A percentile compares a stretch with the other conserved stretches of the same genome.
Conservation (phyloP, 92 coral and sea anemone species). For the Palythoa heliodiscus region DNA sequence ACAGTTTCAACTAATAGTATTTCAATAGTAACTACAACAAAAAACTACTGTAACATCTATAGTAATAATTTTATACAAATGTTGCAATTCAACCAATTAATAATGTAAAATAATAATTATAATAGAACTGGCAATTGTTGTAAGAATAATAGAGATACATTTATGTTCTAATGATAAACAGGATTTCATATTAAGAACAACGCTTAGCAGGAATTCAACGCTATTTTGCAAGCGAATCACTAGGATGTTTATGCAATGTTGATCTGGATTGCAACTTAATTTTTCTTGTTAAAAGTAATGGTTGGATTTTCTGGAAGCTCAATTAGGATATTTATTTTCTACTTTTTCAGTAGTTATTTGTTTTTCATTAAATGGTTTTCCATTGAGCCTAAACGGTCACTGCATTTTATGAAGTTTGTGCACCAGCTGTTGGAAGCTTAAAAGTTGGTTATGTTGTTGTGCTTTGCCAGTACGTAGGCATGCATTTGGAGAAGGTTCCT, state of each 20-base stretch:
- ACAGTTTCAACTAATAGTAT: neutral
- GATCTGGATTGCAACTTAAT: neutral
- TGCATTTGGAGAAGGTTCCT: no score
- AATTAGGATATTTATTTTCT: neutral
- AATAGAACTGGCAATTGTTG: neutral
- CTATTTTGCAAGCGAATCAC: neutral
- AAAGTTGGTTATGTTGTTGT: no score
- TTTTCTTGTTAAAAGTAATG: no score
- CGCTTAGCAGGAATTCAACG: neutral
- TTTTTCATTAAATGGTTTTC: neutral
- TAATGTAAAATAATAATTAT: no score
- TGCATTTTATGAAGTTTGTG: no score
- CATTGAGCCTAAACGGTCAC: neutral
- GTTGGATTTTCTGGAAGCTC: neutral
- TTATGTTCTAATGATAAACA: neutral
- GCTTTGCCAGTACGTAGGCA: no score
- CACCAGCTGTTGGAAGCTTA: no score
- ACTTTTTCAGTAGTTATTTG: neutral
- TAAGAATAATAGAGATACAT: no score
- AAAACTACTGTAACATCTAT: neutral
- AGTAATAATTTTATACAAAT: neutral
- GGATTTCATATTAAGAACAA: neutral
- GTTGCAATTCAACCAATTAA: neutral
- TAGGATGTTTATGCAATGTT: neutral
- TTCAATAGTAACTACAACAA: neutral